phyloP scores from a whole-genome alignment of 92 coral and sea anemone species.

The Actinernus sp. region DNA sequence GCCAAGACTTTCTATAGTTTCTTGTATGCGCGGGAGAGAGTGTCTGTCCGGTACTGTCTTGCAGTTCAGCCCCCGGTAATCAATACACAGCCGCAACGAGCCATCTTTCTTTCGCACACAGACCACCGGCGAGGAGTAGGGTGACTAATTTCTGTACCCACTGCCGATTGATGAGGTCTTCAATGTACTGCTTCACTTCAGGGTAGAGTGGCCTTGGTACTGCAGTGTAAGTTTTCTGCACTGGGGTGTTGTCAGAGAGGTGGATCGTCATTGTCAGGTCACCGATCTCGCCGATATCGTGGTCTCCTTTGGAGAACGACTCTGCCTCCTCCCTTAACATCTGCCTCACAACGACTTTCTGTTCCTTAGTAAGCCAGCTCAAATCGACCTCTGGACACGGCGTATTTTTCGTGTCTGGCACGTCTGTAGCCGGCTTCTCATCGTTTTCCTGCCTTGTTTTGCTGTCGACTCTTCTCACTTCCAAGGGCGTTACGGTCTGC shows the following conservation, averaged over 20 bases:
- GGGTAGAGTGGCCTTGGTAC: neutral
- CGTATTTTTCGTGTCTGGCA: no score
- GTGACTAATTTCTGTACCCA: neutral
- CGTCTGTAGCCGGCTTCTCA: no score
- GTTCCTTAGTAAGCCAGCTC: no score
- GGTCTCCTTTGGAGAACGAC: neutral
- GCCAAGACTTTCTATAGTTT: no score
- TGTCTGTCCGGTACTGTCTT: no score
- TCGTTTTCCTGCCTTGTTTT: no score
- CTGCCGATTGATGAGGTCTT: neutral
- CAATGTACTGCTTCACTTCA: neutral
- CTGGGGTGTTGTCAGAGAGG: neutral
- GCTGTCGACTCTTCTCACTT: neutral
- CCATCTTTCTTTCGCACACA: neutral
- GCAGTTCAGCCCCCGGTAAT: neutral
- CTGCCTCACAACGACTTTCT: no score
- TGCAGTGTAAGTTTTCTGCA: constrained; percentile 2
- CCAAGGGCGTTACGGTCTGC: neutral
- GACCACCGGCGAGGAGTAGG: neutral
- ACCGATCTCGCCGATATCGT: neutral
- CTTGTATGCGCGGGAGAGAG: neutral
- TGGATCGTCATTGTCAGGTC: neutral
- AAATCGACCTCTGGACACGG: no score
- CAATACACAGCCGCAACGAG: neutral
- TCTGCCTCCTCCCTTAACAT: neutral